phyloP scores from a whole-genome alignment of 2,113 vertebrate genomes.

The Tetrax tetrax region DNA sequence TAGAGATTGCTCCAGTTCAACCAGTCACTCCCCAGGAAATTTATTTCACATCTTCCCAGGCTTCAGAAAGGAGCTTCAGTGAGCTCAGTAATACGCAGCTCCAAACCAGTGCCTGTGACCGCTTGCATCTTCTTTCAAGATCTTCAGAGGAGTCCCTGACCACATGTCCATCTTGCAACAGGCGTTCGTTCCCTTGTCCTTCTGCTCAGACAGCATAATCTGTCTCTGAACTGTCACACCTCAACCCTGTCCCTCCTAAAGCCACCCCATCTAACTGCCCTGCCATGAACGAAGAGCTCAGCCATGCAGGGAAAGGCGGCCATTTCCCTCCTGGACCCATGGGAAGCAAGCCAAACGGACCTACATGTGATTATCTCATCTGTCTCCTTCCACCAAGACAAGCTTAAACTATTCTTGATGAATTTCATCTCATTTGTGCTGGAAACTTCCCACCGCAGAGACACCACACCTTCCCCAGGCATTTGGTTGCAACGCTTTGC shows the following conservation, averaged over 20 bases:
- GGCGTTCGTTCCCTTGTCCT: neutral
- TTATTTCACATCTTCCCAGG: neutral
- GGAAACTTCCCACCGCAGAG: constrained; percentile 35
- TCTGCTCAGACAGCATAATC: neutral
- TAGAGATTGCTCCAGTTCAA: neutral
- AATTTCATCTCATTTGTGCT: constrained; percentile 12
- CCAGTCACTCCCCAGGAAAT: neutral
- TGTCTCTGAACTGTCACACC: neutral
- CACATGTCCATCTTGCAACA: fast-evolving
- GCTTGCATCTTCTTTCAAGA: neutral
- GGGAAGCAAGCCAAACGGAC: neutral
- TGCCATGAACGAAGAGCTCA: fast-evolving
- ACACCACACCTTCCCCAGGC: constrained; percentile 42
- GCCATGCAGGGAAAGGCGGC: fast-evolving
- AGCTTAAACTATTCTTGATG: neutral
- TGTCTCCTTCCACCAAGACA: neutral
- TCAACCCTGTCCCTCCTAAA: neutral
- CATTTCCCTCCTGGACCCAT: neutral
- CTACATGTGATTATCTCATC: neutral
- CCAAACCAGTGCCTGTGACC: neutral
- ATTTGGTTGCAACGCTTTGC: constrained; percentile 21
- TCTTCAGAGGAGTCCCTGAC: neutral
- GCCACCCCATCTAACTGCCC: neutral
- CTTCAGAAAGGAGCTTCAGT: neutral
- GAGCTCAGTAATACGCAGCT: neutral